phyloP scores from a whole-genome alignment of 1,140 invertebrate species.

The Trichonephila clavipes region DNA sequence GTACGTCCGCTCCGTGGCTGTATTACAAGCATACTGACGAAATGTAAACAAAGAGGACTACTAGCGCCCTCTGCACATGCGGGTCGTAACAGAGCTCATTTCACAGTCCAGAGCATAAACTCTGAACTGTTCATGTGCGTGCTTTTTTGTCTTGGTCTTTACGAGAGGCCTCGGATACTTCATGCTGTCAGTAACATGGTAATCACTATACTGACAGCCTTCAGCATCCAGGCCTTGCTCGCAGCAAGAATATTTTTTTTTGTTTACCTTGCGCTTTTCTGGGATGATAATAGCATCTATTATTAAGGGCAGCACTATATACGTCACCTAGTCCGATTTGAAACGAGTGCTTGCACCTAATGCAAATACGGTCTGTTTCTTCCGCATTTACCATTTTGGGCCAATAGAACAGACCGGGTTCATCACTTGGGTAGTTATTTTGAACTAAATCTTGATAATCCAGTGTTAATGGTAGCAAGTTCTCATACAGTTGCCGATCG shows the following conservation, averaged over 20 bases:
- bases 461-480: neutral
- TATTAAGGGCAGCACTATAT: too few species aligned
- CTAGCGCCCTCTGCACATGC: too few species aligned
- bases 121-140: neutral
- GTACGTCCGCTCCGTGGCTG: too few species aligned
- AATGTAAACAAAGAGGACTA: too few species aligned
- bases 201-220: neutral
- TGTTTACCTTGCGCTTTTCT: neutral
- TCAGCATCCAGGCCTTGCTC: rapidly evolving
- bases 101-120: conserved; percentile 96
- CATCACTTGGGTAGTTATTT: neutral
- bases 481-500: neutral
- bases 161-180: neutral
- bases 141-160: neutral
- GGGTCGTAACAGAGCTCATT: too few species aligned
- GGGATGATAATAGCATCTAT: neutral
- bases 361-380: rapidly evolving
- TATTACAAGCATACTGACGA: too few species aligned
- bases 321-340: too few species aligned
- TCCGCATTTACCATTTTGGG: neutral
- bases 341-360: neutral
- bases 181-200: neutral
- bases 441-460: rapidly evolving
- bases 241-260: rapidly evolving
- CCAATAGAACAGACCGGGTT: neutral